These are phyloP conservation scores for Sprattus sprattus DNA, from an alignment of 2,113 vertebrate genomes.

Conservation along the genomic window DNA sequence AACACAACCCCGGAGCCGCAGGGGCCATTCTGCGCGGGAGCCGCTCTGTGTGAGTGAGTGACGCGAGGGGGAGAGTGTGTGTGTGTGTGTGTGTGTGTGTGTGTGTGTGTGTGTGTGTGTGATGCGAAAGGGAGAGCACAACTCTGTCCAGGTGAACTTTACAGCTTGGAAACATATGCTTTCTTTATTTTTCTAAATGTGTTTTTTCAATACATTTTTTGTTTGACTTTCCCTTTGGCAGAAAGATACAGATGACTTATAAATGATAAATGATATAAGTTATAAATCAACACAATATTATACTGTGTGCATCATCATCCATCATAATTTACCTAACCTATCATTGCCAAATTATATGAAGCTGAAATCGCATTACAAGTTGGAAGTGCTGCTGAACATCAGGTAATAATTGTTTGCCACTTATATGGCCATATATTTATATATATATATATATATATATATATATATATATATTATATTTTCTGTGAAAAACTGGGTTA, in stretches of 20 bases:
- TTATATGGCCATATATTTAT: background rate
- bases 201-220: background rate
- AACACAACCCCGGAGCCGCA: conserved; percentile 30
- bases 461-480: too few species aligned
- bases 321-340: background rate
- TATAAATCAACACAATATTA: background rate
- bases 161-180: background rate
- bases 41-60: background rate
- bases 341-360: background rate
- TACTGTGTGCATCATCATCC: background rate
- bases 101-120: background rate
- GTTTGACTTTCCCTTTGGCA: background rate
- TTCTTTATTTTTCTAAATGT: background rate
- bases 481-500: background rate
- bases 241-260: background rate
- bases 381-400: background rate
- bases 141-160: background rate
- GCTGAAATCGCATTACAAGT: background rate
- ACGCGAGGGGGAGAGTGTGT: background rate
- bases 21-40: conserved; percentile 34
- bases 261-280: background rate
- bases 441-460: too few species aligned
- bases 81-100: conserved; percentile 16
- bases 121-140: background rate
- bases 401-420: background rate